phyloP scores from a whole-genome alignment of 2,113 vertebrate genomes.

The Cryptotis parvus region DNA sequence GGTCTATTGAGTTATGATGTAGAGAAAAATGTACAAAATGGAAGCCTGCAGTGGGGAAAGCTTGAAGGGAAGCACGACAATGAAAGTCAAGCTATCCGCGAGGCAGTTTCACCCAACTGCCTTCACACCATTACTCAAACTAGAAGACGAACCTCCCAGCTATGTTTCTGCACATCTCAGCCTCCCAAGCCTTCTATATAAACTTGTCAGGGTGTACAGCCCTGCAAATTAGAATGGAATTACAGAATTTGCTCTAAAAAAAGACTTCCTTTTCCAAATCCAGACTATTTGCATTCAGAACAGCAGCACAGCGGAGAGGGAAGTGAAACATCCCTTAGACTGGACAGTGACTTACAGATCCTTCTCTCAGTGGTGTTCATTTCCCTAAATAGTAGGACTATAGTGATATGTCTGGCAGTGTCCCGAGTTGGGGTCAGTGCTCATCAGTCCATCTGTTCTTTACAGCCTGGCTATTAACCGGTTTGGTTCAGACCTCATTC shows the following conservation, averaged over 20 bases:
- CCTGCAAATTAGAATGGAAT: neutral
- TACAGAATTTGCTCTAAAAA: neutral
- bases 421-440: neutral
- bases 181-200: neutral
- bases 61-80: constrained; percentile 55
- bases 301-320: neutral
- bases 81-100: constrained; percentile 66
- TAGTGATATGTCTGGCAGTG: neutral
- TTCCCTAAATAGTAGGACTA: neutral
- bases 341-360: neutral
- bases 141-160: neutral
- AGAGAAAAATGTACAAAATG: constrained; percentile 59
- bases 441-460: neutral
- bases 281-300: neutral
- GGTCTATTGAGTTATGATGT: constrained; percentile 40
- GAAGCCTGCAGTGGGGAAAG: constrained; percentile 42
- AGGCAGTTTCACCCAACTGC: constrained; percentile 40
- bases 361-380: neutral
- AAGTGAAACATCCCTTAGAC: neutral
- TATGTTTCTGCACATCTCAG: neutral
- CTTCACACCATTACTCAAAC: neutral
- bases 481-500: neutral
- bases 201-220: neutral
- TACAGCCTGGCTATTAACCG: neutral
- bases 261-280: constrained; percentile 13